Evolutionary conservation across 2,888 invertebrate genomes (phyloP).

Genomic region (Andrena fulva): DNA sequence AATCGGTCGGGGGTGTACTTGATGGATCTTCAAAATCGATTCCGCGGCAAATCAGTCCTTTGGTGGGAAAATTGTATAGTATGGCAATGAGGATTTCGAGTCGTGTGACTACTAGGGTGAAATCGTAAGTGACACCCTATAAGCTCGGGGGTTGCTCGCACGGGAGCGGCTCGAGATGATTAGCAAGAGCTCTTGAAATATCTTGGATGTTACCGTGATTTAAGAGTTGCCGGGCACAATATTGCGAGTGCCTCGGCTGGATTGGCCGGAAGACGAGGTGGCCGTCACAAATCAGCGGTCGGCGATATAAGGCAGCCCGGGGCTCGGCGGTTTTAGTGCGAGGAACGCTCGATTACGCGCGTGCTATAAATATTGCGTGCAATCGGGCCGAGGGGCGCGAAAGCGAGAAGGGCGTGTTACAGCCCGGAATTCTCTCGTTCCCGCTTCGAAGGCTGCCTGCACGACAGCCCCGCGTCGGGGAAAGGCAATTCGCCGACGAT

Average conservation of each 20-base stretch:
- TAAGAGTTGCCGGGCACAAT: constrained; percentile 64
- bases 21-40: not conserved
- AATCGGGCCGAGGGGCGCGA: constrained; percentile 68
- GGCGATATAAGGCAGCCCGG: constrained; percentile 65
- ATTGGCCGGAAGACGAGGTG: constrained; percentile 65
- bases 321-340: constrained; percentile 51
- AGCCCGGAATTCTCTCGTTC: constrained; percentile 60
- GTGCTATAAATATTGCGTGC: constrained; percentile 74
- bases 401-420: constrained; percentile 65
- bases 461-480: constrained; percentile 28
- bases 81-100: not conserved
- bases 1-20: not conserved
- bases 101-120: not conserved
- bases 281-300: constrained; percentile 71
- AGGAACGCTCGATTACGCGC: constrained; percentile 73
- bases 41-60: not conserved
- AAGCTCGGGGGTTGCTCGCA: constrained; percentile 20
- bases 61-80: not conserved
- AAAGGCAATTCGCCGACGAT: constrained; percentile 69
- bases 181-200: constrained; percentile 66
- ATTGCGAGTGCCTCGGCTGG: constrained; percentile 45
- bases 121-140: constrained; percentile 22
- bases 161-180: constrained; percentile 51
- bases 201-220: constrained; percentile 69
- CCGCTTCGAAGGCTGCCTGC: constrained; percentile 19